Evolutionary conservation across 2,888 invertebrate species (phyloP).

Genomic region (Sicus ferrugineus): DNA sequence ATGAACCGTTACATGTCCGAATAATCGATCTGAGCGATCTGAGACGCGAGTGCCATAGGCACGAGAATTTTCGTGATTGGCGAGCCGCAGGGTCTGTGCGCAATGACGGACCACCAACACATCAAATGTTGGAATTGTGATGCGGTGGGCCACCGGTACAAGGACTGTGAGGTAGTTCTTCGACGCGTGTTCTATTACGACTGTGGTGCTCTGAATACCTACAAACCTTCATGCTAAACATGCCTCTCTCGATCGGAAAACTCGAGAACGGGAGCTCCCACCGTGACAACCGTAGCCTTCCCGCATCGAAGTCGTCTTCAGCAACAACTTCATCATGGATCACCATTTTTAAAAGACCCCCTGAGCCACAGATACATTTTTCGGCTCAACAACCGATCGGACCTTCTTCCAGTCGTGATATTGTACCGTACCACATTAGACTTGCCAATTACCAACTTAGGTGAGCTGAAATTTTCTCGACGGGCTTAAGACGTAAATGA

Average conservation of each 20-base stretch:
- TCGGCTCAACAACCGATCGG: no score
- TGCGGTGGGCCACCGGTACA: background rate
- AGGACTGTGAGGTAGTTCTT: background rate
- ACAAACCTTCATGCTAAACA: constrained; percentile 29
- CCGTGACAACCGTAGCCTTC: constrained; percentile 3
- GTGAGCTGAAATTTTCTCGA: no score
- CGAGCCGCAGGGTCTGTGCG: background rate
- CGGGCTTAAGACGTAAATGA: no score
- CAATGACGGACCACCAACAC: background rate
- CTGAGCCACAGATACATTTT: no score
- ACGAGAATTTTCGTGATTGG: background rate
- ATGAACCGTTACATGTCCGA: constrained; percentile 6
- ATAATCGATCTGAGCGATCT: background rate
- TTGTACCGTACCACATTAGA: no score
- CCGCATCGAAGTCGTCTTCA: background rate
- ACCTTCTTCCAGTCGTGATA: no score
- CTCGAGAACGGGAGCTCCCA: constrained; percentile 11
- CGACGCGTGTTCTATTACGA: constrained; percentile 36
- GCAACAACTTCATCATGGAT: no score
- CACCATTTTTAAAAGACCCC: no score
- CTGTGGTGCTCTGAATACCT: constrained; percentile 30
- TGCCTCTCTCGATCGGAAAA: constrained; percentile 33
- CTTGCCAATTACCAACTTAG: no score
- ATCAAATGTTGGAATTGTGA: constrained; percentile 15
- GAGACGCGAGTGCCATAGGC: constrained; percentile 6